Percentiles rank a stretch among this genome's conserved stretches.
These are phyloP conservation scores for Cinara cedri DNA, from an alignment of 2,888 invertebrate genomes.

Conservation along the genomic window DNA sequence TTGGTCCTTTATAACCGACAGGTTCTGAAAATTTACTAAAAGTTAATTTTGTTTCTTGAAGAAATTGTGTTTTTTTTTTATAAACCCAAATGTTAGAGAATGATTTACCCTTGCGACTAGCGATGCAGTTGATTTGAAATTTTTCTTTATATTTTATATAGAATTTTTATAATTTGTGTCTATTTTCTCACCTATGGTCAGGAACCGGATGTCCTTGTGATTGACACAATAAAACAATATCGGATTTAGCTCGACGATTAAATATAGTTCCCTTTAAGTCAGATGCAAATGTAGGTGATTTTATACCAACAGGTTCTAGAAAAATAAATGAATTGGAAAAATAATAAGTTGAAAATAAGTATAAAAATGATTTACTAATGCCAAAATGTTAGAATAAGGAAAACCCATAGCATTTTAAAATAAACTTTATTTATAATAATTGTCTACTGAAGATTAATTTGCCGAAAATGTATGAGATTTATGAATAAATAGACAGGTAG, in stretches of 20 bases:
- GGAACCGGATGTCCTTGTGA: slow-evolving; percentile 70
- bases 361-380: background rate
- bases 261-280: slow-evolving; percentile 60
- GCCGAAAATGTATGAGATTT: too few species aligned
- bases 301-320: slow-evolving; percentile 64
- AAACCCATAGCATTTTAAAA: background rate
- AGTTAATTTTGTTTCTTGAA: background rate
- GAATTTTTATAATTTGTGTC: background rate
- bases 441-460: too few species aligned
- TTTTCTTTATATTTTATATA: background rate
- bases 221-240: slow-evolving; percentile 64
- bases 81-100: slow-evolving; percentile 35
- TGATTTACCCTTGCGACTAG: slow-evolving; percentile 45
- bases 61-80: slow-evolving; percentile 30
- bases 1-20: slow-evolving; percentile 72
- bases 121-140: background rate
- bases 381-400: slow-evolving; percentile 26
- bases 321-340: slow-evolving; percentile 19
- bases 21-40: slow-evolving; percentile 65
- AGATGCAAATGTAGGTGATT: slow-evolving; percentile 64
- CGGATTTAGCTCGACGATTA: slow-evolving; percentile 55
- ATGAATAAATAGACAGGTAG: too few species aligned
- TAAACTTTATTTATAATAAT: background rate
- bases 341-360: background rate
- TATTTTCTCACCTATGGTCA: slow-evolving; percentile 64